A percentile compares a stretch with the other conserved stretches of the same genome.
phyloP scores from a whole-genome alignment of 2,888 invertebrate genomes.

The Schizotus pectinicornis region DNA sequence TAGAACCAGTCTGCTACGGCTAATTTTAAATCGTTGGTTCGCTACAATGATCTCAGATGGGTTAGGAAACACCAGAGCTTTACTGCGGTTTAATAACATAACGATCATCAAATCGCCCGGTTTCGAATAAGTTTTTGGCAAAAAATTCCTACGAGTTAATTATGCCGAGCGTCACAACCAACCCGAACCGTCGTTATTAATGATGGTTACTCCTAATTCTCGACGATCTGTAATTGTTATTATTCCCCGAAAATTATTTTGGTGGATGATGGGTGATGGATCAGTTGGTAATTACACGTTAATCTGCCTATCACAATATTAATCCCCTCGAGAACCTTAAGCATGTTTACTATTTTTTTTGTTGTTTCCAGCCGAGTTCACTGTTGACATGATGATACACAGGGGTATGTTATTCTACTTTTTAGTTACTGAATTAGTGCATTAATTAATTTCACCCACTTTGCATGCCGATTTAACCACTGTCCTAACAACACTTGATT shows the following conservation, averaged over 20 bases:
- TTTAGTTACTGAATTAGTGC: background rate
- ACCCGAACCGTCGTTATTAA: no score
- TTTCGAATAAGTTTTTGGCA: background rate
- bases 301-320: no score
- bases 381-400: constrained; percentile 9
- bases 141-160: no score
- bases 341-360: background rate
- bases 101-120: constrained; percentile 1
- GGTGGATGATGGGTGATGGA: no score
- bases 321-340: no score
- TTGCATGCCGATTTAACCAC: no score
- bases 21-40: constrained; percentile 20
- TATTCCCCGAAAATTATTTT: no score
- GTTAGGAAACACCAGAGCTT: background rate
- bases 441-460: background rate
- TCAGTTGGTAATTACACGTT: no score
- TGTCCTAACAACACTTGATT: no score
- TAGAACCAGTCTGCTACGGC: constrained; percentile 22
- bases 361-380: constrained; percentile 9
- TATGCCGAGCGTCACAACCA: no score
- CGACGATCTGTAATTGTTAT: no score
- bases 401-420: constrained; percentile 9
- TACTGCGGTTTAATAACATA: constrained; percentile 7
- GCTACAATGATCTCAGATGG: constrained; percentile 7
- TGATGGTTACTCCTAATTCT: no score